phyloP scores from a whole-genome alignment of 1,140 invertebrate species.

The Dryas iulia region DNA sequence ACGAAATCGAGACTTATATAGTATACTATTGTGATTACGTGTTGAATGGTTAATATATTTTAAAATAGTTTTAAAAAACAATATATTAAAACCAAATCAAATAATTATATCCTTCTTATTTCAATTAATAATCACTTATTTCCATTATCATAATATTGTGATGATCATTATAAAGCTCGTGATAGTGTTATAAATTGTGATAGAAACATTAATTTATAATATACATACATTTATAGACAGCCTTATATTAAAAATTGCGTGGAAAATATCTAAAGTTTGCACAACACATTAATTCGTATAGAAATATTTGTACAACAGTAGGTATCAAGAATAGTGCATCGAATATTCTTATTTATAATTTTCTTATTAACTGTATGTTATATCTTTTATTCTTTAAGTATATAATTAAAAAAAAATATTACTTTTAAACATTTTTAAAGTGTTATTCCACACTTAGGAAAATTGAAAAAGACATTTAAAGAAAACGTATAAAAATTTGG shows the following conservation, averaged over 20 bases:
- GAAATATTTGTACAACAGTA: constrained; percentile 64
- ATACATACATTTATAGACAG: neutral
- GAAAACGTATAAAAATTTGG: no score
- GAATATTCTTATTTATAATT: constrained; percentile 9
- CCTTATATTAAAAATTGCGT: constrained; percentile 14
- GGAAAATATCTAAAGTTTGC: constrained; percentile 17
- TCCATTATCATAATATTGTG: constrained; percentile 5
- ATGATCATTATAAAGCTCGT: constrained; percentile 12
- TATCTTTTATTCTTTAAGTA: no score
- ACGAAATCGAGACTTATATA: no score
- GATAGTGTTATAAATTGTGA: neutral
- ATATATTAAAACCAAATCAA: no score
- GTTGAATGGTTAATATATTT: no score
- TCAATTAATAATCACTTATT: neutral
- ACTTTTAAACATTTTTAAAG: no score
- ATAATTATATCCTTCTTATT: no score
- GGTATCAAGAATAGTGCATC: constrained; percentile 69
- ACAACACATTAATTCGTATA: constrained; percentile 31
- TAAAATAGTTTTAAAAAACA: no score
- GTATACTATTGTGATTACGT: no score
- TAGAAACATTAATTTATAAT: neutral
- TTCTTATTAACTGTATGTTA: constrained; percentile 8
- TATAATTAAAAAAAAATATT: no score
- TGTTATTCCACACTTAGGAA: no score
- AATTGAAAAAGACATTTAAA: no score